Evolutionary conservation across 2,113 vertebrate genomes (phyloP).

Genomic region (Athene noctua): DNA sequence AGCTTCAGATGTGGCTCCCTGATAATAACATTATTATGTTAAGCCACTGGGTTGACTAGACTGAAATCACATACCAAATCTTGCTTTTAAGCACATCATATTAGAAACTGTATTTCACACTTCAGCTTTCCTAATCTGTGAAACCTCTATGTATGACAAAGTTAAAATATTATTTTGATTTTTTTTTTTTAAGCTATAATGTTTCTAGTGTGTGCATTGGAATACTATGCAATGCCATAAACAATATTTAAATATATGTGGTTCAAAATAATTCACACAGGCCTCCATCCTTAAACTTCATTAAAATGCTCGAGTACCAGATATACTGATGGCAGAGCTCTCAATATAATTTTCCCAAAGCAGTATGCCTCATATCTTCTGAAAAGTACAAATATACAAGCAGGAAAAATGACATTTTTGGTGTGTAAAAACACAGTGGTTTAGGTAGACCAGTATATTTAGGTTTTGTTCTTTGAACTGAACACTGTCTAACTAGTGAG

Average conservation of each 20-base stretch:
- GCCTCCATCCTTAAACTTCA: background rate
- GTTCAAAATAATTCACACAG: background rate
- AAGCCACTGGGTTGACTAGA: conserved; percentile 31
- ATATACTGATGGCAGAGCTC: background rate
- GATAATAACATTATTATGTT: conserved; percentile 19
- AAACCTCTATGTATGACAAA: background rate
- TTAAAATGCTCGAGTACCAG: background rate
- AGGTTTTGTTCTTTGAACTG: background rate
- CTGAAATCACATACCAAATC: background rate
- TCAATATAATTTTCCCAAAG: background rate
- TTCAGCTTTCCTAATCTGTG: background rate
- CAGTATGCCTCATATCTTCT: background rate
- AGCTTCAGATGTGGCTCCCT: conserved; percentile 15
- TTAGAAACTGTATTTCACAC: conserved; percentile 9
- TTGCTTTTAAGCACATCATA: background rate
- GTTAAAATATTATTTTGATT: background rate
- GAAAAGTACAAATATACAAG: background rate
- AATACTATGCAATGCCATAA: background rate
- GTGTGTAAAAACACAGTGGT: background rate
- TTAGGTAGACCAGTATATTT: background rate
- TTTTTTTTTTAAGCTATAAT: background rate
- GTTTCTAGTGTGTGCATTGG: background rate
- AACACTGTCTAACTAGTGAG: background rate
- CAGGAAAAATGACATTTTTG: background rate
- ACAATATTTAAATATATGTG: background rate